Percentiles rank a stretch among this genome's conserved stretches.
Evolutionary conservation across 2,797 vertebrate species (phyloP).

Genomic region (Manis pentadactyla): DNA sequence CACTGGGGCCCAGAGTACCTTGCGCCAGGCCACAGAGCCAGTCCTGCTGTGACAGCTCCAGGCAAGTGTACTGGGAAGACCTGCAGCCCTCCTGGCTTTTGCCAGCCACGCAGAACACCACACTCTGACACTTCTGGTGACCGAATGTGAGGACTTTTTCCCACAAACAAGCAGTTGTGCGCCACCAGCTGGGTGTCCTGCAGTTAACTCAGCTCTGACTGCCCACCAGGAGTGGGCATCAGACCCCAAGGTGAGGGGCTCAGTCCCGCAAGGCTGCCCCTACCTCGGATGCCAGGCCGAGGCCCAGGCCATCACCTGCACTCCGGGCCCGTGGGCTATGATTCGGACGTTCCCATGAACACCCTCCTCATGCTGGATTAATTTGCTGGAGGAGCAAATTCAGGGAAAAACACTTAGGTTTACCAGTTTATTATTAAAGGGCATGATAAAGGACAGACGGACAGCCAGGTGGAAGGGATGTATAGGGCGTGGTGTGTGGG

Average conservation of each 20-base stretch:
- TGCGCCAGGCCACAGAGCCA: background rate
- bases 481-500: background rate
- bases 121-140: background rate
- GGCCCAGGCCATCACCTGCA: background rate
- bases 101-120: accelerated
- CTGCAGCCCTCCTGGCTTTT: too few relatives aligned
- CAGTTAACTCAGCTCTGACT: too few relatives aligned
- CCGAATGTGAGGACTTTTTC: background rate
- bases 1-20: background rate
- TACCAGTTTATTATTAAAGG: background rate
- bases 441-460: too few relatives aligned
- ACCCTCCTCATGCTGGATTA: background rate
- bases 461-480: background rate
- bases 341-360: background rate
- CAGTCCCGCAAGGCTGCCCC: background rate
- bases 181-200: background rate
- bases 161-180: background rate
- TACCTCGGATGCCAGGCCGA: too few relatives aligned
- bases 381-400: background rate
- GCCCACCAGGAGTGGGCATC: background rate
- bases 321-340: background rate
- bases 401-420: background rate
- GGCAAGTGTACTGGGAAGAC: too few relatives aligned
- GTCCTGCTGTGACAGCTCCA: accelerated
- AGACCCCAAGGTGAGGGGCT: background rate